Conservation (phyloP, 2,797 vertebrate genomes). For the Strix occidentalis region DNA sequence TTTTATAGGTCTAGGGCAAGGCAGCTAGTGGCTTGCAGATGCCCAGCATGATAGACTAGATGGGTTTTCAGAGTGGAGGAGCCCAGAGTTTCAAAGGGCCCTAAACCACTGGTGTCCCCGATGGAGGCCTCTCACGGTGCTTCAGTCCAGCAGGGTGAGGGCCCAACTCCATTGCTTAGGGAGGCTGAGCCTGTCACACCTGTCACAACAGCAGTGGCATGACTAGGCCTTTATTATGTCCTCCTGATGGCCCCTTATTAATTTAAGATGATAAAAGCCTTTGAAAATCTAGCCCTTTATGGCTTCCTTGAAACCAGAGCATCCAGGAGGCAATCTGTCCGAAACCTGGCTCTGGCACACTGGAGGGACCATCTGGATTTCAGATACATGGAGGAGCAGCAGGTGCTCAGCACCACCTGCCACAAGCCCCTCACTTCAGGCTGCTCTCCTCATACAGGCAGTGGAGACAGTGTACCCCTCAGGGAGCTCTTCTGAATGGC, state of each 20-base stretch:
- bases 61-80: not conserved
- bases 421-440: accelerated
- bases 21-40: not conserved
- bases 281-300: not conserved
- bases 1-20: not conserved
- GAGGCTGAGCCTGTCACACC: not conserved
- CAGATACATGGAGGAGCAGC: not conserved
- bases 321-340: not conserved
- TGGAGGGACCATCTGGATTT: not conserved
- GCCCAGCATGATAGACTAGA: not conserved
- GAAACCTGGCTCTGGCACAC: not conserved
- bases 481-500: not conserved
- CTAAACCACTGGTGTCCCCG: accelerated
- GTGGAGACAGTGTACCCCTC: not conserved
- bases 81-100: not conserved
- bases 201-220: not conserved
- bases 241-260: not conserved
- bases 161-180: not conserved
- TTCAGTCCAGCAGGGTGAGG: not conserved
- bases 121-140: not conserved
- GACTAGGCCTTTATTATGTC: not conserved
- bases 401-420: not conserved
- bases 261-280: not conserved
- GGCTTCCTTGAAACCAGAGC: not conserved
- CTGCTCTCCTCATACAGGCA: not conserved